These are phyloP conservation scores for Stichopus chloronotus DNA, from an alignment of 35 echinoderm and acorn worm genomes.

Conservation along the genomic window DNA sequence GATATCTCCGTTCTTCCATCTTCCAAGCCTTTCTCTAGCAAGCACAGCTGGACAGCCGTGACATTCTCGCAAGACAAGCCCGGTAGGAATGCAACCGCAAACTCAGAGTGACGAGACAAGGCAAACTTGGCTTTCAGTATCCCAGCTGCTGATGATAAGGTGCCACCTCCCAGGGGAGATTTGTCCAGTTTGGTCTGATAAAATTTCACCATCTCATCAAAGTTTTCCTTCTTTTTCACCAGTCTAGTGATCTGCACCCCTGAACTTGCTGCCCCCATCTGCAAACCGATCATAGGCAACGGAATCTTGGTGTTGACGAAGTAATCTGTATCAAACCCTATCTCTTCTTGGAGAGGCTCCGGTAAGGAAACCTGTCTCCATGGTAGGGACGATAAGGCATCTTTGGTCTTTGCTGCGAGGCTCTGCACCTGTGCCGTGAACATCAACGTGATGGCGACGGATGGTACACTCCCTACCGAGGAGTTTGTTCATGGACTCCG, in stretches of 20 bases:
- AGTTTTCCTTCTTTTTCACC: constrained; percentile 66
- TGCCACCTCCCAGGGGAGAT: neutral
- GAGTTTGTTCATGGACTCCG: constrained; percentile 7
- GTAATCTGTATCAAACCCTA: constrained; percentile 74
- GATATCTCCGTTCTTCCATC: neutral
- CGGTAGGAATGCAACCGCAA: constrained; percentile 20
- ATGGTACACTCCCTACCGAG: constrained; percentile 55
- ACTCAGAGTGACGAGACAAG: constrained; percentile 11
- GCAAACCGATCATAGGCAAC: constrained; percentile 74
- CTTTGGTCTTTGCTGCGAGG: constrained; percentile 46
- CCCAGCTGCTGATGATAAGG: neutral
- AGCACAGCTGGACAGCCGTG: constrained; percentile 2
- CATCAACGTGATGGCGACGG: constrained; percentile 67
- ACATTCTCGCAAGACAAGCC: neutral
- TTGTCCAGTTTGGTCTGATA: constrained; percentile 38
- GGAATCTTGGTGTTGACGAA: constrained; percentile 64
- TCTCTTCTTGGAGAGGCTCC: constrained; percentile 59
- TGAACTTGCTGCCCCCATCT: constrained; percentile 60
- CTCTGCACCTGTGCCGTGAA: constrained; percentile 65
- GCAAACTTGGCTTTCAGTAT: constrained; percentile 29
- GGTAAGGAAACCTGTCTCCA: constrained; percentile 67
- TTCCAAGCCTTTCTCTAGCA: neutral
- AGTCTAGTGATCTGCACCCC: constrained; percentile 73
- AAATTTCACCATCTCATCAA: constrained; percentile 83
- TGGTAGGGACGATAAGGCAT: constrained; percentile 62